Base-by-base conservation (phyloP, 2,888 invertebrate genomes). In the Cerastis leucographa region DNA sequence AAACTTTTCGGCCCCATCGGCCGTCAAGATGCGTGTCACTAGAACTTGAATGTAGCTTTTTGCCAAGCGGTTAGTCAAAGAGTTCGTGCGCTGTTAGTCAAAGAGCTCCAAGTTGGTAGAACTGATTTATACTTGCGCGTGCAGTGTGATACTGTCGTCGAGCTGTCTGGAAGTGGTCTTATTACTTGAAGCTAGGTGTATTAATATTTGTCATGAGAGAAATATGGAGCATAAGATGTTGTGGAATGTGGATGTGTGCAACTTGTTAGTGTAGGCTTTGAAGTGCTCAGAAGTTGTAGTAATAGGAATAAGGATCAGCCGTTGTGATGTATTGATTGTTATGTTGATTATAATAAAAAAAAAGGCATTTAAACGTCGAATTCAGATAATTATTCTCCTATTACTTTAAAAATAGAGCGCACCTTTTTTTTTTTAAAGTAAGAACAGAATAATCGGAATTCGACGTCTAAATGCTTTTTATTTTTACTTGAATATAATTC, bases 51-150 rank as follows among this genome's bases (percentile, higher is more conserved):
- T n/a, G n/a, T n/a, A 59, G 12, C 8, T 17, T 59, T 56, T 59
- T 8, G 17, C 29, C 29, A 49, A 22, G 46, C 22, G 14, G 22
- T 42, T 64, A 49, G 14, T 54, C 4, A 12, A 62, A 67, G 59
- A 29, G 61, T 59, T 83, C 22, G 56, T 12, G 46, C 42, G 35
- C 25, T 61, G 68, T 66, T 61, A 46, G 61, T 54, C 61, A 35
- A 65, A 59, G 67, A 51, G 19, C 66, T 69, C 12, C 17, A 56
- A 78, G 61, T 83, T 86, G 12, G 6, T n/a, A 44, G 86, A 64
- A 79, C 73, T 56, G 71, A 69, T 86, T 83, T 84, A 78, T 68
- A 66, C 64, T 25, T 61, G 22, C 44, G n/a, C 42, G 44, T n/a
- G 40, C 61, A 74, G 49, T 12, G n/a, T 8, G 11, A 69, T 66